A percentile compares a stretch with the other conserved stretches of the same genome.
Conservation (phyloP, 2,888 invertebrate species). For the Sussaba pulchella region DNA sequence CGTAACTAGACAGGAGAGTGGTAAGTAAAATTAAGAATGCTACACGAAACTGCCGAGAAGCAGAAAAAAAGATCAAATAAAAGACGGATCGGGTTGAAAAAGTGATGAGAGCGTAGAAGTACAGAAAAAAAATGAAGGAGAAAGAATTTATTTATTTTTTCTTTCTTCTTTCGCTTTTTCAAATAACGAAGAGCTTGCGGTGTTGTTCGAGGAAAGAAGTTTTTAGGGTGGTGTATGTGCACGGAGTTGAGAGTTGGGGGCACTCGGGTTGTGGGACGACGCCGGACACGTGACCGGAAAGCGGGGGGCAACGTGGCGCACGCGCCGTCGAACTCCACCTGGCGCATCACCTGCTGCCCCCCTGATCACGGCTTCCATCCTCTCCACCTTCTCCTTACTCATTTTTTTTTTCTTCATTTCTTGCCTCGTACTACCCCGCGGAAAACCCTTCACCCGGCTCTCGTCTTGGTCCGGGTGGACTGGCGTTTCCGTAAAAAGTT, state of each 20-base stretch:
- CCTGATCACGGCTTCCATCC: constrained; percentile 77
- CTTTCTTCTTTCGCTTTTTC: neutral
- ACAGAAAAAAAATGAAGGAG: constrained; percentile 55
- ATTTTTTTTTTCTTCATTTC: constrained; percentile 58
- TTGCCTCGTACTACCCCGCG: constrained; percentile 45
- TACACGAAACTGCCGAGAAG: constrained; percentile 47
- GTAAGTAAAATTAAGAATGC: constrained; percentile 32
- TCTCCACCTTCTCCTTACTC: constrained; percentile 62
- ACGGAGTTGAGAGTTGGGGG: constrained; percentile 42
- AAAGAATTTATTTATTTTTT: constrained; percentile 61
- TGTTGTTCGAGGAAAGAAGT: constrained; percentile 60
- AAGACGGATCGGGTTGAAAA: constrained; percentile 25
- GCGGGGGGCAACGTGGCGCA: constrained; percentile 75
- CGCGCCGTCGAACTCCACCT: constrained; percentile 82
- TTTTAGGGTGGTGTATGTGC: constrained; percentile 67
- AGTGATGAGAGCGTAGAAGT: constrained; percentile 37
- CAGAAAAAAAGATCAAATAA: constrained; percentile 37
- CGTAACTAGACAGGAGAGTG: neutral
- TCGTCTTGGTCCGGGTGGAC: constrained; percentile 44
- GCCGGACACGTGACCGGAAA: constrained; percentile 80
- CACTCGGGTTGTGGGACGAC: constrained; percentile 58
- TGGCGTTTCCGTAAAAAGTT: constrained; percentile 8
- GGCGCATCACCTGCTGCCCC: constrained; percentile 84
- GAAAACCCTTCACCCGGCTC: constrained; percentile 60
- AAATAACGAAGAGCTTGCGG: constrained; percentile 62